phyloP scores from a whole-genome alignment of 2,113 vertebrate species.

The Gorsachius goisagi region DNA sequence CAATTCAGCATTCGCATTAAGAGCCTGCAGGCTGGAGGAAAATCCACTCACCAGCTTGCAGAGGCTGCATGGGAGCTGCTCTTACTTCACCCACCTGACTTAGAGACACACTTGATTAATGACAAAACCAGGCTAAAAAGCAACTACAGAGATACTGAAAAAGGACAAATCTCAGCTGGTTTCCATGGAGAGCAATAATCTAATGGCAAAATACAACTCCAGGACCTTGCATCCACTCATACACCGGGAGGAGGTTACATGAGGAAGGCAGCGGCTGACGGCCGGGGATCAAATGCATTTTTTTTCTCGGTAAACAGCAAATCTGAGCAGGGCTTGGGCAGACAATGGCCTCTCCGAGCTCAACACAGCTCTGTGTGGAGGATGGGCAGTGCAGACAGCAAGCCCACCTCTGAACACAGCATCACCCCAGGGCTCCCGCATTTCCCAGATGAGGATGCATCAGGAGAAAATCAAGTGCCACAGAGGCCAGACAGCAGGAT shows the following conservation, averaged over 20 bases:
- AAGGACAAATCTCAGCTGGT: neutral
- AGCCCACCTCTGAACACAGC: neutral
- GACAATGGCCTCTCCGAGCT: neutral
- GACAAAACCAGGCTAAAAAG: neutral
- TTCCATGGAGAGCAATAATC: neutral
- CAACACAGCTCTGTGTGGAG: neutral
- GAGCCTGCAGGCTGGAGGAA: neutral
- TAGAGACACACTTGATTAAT: neutral
- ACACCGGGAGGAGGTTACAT: accelerated
- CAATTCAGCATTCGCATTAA: neutral
- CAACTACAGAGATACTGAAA: neutral
- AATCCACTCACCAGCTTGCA: neutral
- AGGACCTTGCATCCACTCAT: neutral
- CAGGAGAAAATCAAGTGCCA: neutral
- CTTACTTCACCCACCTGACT: neutral
- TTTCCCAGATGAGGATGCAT: neutral
- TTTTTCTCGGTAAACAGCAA: neutral
- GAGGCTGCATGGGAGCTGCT: neutral
- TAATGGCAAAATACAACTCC: neutral
- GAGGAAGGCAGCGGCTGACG: neutral
- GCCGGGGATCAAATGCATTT: neutral
- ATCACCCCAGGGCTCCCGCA: neutral
- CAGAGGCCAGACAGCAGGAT: neutral
- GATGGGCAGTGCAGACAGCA: neutral
- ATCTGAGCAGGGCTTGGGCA: neutral